phyloP scores from a whole-genome alignment of 2,113 vertebrate genomes.

The Psophia crepitans region DNA sequence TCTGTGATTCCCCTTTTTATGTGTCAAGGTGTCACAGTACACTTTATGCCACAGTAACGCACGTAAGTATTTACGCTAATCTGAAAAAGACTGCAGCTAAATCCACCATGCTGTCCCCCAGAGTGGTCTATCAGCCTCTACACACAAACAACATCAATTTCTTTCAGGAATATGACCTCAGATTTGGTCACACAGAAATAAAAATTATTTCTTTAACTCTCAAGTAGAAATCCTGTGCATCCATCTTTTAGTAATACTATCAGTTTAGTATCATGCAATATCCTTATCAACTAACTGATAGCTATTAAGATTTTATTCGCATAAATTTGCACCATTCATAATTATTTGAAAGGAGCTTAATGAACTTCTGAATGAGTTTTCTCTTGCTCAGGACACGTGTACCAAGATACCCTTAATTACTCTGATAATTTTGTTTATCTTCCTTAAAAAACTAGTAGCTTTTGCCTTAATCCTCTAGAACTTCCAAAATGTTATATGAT shows the following conservation, averaged over 20 bases:
- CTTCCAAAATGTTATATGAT: too few species aligned
- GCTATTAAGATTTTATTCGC: background rate
- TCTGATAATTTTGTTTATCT: background rate
- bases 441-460: background rate
- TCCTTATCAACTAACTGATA: background rate
- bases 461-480: background rate
- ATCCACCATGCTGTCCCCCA: fast-evolving
- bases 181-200: background rate
- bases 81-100: background rate
- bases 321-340: background rate
- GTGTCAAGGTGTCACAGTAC: background rate
- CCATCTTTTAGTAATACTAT: background rate
- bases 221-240: background rate
- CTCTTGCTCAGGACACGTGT: background rate
- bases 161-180: fast-evolving
- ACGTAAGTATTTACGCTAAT: background rate
- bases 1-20: background rate
- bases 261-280: background rate
- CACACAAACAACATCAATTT: fast-evolving
- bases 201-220: background rate
- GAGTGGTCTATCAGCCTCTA: background rate
- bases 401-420: background rate
- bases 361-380: background rate
- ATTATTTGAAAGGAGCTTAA: background rate
- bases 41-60: background rate